These are phyloP conservation scores for Calidris pygmaea DNA, from an alignment of 2,113 vertebrate species.

Conservation along the genomic window DNA sequence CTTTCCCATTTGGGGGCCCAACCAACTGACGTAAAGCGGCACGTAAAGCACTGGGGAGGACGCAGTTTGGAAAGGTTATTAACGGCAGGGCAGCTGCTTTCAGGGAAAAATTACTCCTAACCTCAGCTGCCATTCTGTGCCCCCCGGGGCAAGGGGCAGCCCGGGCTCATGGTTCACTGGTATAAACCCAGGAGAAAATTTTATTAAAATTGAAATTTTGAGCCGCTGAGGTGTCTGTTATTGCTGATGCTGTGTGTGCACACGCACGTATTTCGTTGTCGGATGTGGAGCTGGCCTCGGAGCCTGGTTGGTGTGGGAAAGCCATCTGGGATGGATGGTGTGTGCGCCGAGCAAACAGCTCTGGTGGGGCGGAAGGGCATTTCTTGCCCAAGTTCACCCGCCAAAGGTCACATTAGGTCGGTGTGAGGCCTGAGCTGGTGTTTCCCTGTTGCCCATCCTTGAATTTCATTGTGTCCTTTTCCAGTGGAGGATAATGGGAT, in stretches of 20 bases:
- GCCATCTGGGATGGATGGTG: rapidly evolving
- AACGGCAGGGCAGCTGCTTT: not conserved
- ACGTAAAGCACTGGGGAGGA: not conserved
- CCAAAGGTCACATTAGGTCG: rapidly evolving
- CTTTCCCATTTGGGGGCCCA: not conserved
- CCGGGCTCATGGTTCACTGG: no score
- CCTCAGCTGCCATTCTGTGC: not conserved
- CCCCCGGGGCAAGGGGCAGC: not conserved
- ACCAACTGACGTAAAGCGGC: not conserved
- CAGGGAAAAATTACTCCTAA: not conserved
- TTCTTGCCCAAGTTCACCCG: not conserved
- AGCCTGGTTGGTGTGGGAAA: not conserved
- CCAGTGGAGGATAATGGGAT: not conserved
- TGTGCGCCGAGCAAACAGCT: rapidly evolving
- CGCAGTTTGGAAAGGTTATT: not conserved
- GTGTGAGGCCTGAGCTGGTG: rapidly evolving
- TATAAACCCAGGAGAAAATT: not conserved
- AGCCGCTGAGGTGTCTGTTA: not conserved
- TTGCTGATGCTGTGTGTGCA: rapidly evolving
- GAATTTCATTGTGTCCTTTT: not conserved
- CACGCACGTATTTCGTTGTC: rapidly evolving
- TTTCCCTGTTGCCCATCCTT: not conserved
- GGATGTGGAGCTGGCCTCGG: rapidly evolving
- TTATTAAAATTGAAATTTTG: no score
- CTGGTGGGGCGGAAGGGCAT: not conserved